phyloP scores from a whole-genome alignment of 1,140 invertebrate species.

The Bactericera cockerelli region DNA sequence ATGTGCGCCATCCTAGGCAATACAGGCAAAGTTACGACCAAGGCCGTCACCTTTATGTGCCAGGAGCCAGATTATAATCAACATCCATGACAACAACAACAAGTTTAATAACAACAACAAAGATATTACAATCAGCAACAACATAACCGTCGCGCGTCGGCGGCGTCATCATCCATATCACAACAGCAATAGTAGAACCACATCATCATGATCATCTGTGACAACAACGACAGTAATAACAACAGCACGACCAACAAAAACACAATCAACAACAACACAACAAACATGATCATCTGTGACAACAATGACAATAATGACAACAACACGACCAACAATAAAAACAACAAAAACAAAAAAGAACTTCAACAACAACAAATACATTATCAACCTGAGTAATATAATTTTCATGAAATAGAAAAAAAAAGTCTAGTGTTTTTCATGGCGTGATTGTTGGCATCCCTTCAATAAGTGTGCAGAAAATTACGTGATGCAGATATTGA shows the following conservation, averaged over 20 bases:
- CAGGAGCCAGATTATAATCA: slow-evolving; percentile 8
- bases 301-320: too few relatives aligned
- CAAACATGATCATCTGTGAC: too few relatives aligned
- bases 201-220: background rate
- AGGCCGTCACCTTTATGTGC: too few relatives aligned
- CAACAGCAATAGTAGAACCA: too few relatives aligned
- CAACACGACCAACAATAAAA: background rate
- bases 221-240: slow-evolving; percentile 11
- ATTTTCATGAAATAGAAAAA: background rate
- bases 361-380: background rate
- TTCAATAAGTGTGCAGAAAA: too few relatives aligned
- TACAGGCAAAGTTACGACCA: too few relatives aligned
- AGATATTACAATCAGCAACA: background rate
- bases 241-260: too few relatives aligned
- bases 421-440: background rate
- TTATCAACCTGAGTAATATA: background rate
- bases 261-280: too few relatives aligned
- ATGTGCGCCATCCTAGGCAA: too few relatives aligned
- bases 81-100: slow-evolving; percentile 11
- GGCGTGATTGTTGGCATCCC: background rate
- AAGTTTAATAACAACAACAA: slow-evolving; percentile 17
- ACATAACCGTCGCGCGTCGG: background rate
- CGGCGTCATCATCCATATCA: background rate
- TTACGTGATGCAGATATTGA: too few relatives aligned
- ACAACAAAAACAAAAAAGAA: background rate